Conservation (phyloP, 2,113 vertebrate species). For the Alligator mississippiensis region DNA sequence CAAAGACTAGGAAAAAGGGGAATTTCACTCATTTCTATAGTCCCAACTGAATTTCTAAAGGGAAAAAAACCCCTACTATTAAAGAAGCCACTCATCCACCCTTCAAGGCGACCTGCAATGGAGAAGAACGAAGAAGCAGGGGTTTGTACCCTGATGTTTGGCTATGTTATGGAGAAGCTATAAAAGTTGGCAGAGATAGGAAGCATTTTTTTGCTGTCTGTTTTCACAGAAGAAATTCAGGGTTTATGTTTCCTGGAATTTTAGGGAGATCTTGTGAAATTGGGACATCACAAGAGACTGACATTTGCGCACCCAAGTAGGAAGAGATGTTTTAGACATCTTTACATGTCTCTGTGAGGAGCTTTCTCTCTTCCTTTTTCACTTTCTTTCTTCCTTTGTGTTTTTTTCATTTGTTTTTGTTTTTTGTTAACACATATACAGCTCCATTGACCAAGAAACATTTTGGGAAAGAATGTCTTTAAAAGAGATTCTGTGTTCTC, state of each 20-base stretch:
- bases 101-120: constrained; percentile 40
- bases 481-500: constrained; percentile 39
- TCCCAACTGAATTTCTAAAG: constrained; percentile 24
- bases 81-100: constrained; percentile 9
- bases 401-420: neutral
- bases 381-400: no score
- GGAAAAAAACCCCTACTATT: neutral
- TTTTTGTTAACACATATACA: neutral
- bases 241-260: neutral
- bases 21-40: neutral
- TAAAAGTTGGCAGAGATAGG: constrained; percentile 5
- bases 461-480: constrained; percentile 21
- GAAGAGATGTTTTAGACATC: neutral
- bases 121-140: constrained; percentile 23
- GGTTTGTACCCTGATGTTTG: constrained; percentile 37
- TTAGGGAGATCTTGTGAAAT: neutral
- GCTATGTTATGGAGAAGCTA: neutral
- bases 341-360: neutral
- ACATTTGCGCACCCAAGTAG: fast-evolving
- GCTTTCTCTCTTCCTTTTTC: neutral
- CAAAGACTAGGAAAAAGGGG: neutral
- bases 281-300: fast-evolving
- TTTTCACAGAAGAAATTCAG: neutral
- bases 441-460: constrained; percentile 4
- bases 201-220: neutral